Conservation (phyloP, 2,797 vertebrate genomes). For the Cichlasoma orientale region DNA sequence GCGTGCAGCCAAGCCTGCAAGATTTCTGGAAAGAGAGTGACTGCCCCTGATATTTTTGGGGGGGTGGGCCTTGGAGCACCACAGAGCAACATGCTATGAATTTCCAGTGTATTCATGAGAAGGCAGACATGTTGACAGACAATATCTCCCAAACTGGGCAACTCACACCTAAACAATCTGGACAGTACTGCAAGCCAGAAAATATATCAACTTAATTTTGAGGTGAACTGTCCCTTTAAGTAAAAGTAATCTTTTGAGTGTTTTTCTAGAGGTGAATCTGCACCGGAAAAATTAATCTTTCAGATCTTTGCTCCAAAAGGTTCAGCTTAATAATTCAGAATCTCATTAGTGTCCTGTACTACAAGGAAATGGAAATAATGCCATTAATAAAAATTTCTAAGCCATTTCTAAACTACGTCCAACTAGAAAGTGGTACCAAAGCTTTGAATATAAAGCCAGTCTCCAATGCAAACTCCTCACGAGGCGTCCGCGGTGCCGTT, state of each 20-base stretch:
- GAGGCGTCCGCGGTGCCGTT: background rate
- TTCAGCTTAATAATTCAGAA: background rate
- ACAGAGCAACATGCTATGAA: too few relatives aligned
- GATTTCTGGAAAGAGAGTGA: too few relatives aligned
- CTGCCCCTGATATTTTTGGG: too few relatives aligned
- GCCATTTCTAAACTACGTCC: background rate
- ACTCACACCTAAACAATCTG: background rate
- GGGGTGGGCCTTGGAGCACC: too few relatives aligned
- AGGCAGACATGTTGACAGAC: background rate
- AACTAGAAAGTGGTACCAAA: constrained; percentile 11
- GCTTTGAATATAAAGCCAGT: background rate
- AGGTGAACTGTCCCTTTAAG: background rate
- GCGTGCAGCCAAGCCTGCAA: background rate
- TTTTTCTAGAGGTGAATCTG: background rate
- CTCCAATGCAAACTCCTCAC: constrained; percentile 9
- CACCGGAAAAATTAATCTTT: background rate
- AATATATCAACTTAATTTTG: background rate
- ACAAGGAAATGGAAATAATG: constrained; percentile 1
- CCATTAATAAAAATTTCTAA: background rate
- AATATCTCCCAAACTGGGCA: background rate
- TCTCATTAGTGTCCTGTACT: background rate
- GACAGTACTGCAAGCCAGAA: background rate
- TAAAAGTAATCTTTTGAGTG: background rate
- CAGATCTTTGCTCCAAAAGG: background rate
- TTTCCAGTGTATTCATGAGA: background rate